Percentiles rank a stretch among this genome's conserved stretches.
phyloP scores from a whole-genome alignment of 2,113 vertebrate genomes.

The Pomatorhinus ruficollis region DNA sequence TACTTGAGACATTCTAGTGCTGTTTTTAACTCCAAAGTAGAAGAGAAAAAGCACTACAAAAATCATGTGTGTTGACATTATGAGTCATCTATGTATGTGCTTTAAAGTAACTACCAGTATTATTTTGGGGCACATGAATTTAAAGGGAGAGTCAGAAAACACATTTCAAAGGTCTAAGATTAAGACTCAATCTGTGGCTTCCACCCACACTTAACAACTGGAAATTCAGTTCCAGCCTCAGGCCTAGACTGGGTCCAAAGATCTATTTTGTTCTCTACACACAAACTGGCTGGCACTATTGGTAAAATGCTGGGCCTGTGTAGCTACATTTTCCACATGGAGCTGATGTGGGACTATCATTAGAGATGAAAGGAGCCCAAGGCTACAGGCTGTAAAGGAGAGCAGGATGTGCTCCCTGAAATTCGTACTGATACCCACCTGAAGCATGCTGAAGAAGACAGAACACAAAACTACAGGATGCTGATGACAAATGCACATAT shows the following conservation, averaged over 20 bases:
- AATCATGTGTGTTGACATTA: neutral
- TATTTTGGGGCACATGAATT: neutral
- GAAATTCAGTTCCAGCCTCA: neutral
- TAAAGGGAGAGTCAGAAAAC: neutral
- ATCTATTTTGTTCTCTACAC: neutral
- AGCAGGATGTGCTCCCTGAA: rapidly evolving
- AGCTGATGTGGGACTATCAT: neutral
- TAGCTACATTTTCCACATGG: neutral
- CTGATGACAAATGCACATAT: neutral
- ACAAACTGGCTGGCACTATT: neutral
- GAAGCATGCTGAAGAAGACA: neutral
- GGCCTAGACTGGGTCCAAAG: neutral
- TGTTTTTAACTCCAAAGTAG: neutral
- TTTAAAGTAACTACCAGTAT: neutral
- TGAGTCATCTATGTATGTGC: neutral
- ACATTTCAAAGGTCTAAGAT: neutral
- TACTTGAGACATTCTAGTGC: neutral
- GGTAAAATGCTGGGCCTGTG: neutral
- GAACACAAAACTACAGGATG: neutral
- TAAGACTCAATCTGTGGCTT: neutral
- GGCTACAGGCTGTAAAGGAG: rapidly evolving
- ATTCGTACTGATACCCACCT: neutral
- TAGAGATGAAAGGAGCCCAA: neutral
- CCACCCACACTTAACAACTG: neutral
- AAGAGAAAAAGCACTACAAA: neutral